These are phyloP conservation scores for Microtus oregoni DNA, from an alignment of 2,113 vertebrate species.

Conservation along the genomic window DNA sequence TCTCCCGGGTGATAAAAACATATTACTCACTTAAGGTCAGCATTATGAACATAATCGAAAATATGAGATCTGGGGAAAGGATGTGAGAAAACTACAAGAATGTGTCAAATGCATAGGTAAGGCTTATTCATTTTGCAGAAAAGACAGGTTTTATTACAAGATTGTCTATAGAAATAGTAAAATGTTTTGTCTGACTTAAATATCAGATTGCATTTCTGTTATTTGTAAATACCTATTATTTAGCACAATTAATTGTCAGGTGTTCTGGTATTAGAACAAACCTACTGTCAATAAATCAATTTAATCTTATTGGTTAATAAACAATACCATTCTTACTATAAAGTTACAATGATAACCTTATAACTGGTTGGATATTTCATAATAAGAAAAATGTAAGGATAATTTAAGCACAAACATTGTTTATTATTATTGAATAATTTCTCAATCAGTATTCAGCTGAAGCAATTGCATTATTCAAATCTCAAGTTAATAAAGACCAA, in stretches of 20 bases:
- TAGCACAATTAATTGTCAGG: neutral
- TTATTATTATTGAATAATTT: neutral
- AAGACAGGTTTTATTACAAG: constrained; percentile 60
- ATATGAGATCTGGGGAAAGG: constrained; percentile 32
- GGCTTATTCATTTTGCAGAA: neutral
- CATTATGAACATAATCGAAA: constrained; percentile 67
- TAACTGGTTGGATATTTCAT: neutral
- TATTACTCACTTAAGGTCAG: constrained; percentile 71
- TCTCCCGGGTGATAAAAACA: constrained; percentile 70
- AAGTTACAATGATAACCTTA: neutral
- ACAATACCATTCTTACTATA: neutral
- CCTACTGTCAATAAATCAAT: neutral
- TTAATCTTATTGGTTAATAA: neutral
- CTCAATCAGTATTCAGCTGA: neutral
- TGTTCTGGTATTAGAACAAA: constrained; percentile 16
- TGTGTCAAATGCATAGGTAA: constrained; percentile 48
- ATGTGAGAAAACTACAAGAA: constrained; percentile 51
- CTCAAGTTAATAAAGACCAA: neutral
- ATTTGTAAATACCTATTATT: neutral
- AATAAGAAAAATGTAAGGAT: neutral
- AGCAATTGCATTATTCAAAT: neutral
- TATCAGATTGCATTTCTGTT: neutral
- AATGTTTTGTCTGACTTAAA: neutral
- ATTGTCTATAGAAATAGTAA: neutral
- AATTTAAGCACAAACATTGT: neutral